Evolutionary conservation across 2,113 vertebrate species (phyloP), one percentile per base, ranked within the genome.

Genomic region (Nyctereutes procyonoides): DNA sequence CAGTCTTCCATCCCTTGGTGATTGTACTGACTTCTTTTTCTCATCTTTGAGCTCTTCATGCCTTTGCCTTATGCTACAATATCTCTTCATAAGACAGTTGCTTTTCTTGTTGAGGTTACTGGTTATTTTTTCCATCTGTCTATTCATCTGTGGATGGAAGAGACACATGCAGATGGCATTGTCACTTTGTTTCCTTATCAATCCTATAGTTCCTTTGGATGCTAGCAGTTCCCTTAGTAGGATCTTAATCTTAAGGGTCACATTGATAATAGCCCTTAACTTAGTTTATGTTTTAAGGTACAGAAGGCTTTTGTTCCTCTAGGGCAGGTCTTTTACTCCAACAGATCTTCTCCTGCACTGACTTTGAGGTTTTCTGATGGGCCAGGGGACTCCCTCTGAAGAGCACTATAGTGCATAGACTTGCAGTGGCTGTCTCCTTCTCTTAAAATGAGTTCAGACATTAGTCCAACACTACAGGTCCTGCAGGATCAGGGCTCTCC

Each of bases 391-490:
- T 67, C 26, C 11, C 19, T 84, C 38, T 77, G 26, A 62, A 93
- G 81, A 35, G 2, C 2, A 2, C 30, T 82, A 3, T 38, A n/a
- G 53, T n/a, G 79, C 3, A 11, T 43, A 51, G 38, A 24, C 7
- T 4, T 69, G 20, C 2, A 0, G 17, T 69, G n/a, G 11, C 15
- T 35, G 14, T 2, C 10, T 28, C 5, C 35, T 32, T 8, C 10
- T 19, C 43, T 77, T 51, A 22, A 77, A 51, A 35, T 38, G 12
- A 55, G 69, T 26, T 19, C 28, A 71, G 32, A 84, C 4, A 24
- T 4, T 20, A 32, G 16, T 3, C 19, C 43, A 43, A 1, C 3
- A 4, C 26, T 26, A n/a, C 15, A 38, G 4, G 5, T 35, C 3
- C 53, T 77, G 1, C 13, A 65, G 51, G 14, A 22, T 71, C 15